These are phyloP conservation scores for Brenthis daphne DNA, from an alignment of 2,888 invertebrate genomes.

Conservation along the genomic window DNA sequence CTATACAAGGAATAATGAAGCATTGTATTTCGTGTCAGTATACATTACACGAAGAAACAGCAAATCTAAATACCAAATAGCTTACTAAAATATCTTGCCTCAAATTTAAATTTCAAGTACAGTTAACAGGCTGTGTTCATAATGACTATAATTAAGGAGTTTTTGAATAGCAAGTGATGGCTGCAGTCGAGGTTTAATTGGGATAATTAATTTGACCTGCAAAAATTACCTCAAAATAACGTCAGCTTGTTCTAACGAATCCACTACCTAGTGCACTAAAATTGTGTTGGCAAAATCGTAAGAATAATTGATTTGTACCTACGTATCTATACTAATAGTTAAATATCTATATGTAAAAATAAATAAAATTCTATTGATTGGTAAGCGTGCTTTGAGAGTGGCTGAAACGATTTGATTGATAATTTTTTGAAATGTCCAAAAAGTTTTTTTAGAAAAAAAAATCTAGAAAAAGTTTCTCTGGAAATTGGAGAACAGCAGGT, in stretches of 20 bases:
- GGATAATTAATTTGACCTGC: slow-evolving; percentile 10
- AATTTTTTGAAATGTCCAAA: too few species aligned
- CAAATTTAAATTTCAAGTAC: slow-evolving; percentile 5
- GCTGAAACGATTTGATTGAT: too few species aligned
- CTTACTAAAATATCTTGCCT: not conserved
- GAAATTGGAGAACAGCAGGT: too few species aligned
- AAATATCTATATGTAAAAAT: too few species aligned
- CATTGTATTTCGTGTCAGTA: too few species aligned
- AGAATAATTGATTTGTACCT: not conserved
- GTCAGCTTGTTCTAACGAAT: not conserved
- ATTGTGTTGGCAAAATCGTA: not conserved
- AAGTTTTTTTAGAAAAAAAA: too few species aligned
- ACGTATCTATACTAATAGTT: too few species aligned
- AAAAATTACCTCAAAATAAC: not conserved
- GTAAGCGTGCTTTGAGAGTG: too few species aligned
- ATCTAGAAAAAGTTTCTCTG: too few species aligned
- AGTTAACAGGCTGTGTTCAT: slow-evolving; percentile 16
- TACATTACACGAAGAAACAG: too few species aligned
- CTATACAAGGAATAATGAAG: too few species aligned
- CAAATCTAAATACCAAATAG: not conserved
- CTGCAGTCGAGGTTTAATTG: slow-evolving; percentile 2
- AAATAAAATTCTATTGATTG: too few species aligned
- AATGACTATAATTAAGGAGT: slow-evolving; percentile 22
- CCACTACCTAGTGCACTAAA: not conserved
- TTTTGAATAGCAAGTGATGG: slow-evolving; percentile 20